phyloP scores from a whole-genome alignment of 2,113 vertebrate genomes.

The Pollachius pollachius region DNA sequence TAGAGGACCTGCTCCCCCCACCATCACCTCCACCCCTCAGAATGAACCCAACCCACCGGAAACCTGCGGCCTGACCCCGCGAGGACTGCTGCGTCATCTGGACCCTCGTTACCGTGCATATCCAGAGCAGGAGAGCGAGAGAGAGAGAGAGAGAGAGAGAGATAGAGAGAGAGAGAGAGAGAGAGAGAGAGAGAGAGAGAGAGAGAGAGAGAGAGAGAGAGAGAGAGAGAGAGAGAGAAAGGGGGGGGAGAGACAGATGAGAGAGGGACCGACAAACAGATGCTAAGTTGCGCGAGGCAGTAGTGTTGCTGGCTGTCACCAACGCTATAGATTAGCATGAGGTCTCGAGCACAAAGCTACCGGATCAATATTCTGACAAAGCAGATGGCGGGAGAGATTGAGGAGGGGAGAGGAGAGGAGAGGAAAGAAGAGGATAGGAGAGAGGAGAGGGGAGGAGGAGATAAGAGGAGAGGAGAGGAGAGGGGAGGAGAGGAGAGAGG shows the following conservation, averaged over 20 bases:
- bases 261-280: constrained; percentile 61
- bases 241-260: not conserved
- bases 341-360: constrained; percentile 81
- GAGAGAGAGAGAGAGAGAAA: not conserved
- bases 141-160: constrained; percentile 12
- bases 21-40: too few species aligned
- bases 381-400: constrained; percentile 78
- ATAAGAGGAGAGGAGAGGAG: not conserved
- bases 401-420: constrained; percentile 23
- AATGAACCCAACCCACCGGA: constrained; percentile 19
- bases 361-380: constrained; percentile 80
- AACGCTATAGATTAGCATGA: constrained; percentile 81
- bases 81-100: constrained; percentile 60
- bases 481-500: not conserved
- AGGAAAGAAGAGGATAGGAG: not conserved
- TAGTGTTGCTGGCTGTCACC: constrained; percentile 71
- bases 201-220: not conserved
- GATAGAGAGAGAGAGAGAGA: constrained; percentile 35
- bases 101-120: too few species aligned
- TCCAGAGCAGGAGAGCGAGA: not conserved
- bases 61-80: not conserved
- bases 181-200: not conserved
- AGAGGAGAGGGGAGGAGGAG: too few species aligned
- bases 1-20: not conserved
- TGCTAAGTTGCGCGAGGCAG: constrained; percentile 56